Evolutionary conservation across 2,113 vertebrate genomes (phyloP).

Genomic region (Phylloscopus trochiloides): DNA sequence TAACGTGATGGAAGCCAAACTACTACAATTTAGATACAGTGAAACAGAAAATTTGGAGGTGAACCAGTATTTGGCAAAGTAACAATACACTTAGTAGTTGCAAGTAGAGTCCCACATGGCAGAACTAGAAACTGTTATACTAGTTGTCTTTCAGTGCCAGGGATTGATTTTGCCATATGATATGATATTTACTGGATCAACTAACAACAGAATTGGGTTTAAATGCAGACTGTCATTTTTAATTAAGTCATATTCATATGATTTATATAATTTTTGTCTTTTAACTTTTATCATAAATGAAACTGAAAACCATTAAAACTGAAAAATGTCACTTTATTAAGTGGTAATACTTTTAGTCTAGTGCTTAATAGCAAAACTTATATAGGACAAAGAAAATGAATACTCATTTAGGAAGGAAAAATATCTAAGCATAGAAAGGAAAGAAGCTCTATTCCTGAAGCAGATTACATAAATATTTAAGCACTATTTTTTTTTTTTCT

Average conservation of each 20-base stretch:
- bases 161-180: background rate
- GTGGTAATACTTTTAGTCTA: background rate
- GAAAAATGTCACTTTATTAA: background rate
- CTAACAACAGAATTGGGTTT: background rate
- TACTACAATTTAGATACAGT: background rate
- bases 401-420: background rate
- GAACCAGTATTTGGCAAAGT: background rate
- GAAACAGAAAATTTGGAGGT: background rate
- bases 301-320: background rate
- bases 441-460: background rate
- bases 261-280: background rate
- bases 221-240: background rate
- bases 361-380: background rate
- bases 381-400: background rate
- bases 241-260: background rate
- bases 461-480: background rate
- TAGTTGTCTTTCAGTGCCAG: background rate
- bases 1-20: background rate
- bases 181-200: background rate
- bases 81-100: background rate
- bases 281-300: background rate
- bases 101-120: background rate
- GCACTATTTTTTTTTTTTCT: background rate
- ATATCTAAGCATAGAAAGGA: background rate
- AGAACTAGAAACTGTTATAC: background rate